phyloP scores from a whole-genome alignment of 2,888 invertebrate species.

The Stramonita haemastoma region DNA sequence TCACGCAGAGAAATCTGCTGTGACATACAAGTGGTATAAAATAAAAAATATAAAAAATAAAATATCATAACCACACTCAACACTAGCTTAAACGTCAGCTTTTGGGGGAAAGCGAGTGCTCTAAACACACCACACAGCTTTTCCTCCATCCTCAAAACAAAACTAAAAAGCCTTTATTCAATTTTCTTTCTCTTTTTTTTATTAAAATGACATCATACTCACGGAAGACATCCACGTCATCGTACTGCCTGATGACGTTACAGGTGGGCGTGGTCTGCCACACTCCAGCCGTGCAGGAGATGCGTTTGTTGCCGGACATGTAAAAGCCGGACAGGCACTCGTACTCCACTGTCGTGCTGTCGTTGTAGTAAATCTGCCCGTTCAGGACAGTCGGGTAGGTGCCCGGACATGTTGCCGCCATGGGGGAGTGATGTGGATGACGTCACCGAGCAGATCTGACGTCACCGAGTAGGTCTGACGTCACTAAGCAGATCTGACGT shows the following conservation, averaged over 20 bases:
- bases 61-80: too few relatives aligned
- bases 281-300: neutral
- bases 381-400: conserved; percentile 31
- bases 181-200: too few relatives aligned
- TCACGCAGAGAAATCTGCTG: too few relatives aligned
- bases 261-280: conserved; percentile 32
- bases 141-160: too few relatives aligned
- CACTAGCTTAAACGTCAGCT: too few relatives aligned
- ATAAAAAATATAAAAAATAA: too few relatives aligned
- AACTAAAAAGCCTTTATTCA: too few relatives aligned
- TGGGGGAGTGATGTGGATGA: neutral
- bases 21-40: too few relatives aligned
- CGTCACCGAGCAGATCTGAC: neutral
- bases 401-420: conserved; percentile 24
- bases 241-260: conserved; percentile 21
- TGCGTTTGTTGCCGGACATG: conserved; percentile 29
- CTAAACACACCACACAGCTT: too few relatives aligned
- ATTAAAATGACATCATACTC: too few relatives aligned
- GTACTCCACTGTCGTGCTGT: conserved; percentile 29
- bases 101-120: too few relatives aligned
- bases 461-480: neutral
- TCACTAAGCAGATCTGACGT: too few relatives aligned
- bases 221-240: conserved; percentile 26
- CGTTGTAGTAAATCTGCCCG: conserved; percentile 19
- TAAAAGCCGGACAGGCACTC: conserved; percentile 35